Conservation (phyloP, 2,113 vertebrate species). For the Jacana jacana region DNA sequence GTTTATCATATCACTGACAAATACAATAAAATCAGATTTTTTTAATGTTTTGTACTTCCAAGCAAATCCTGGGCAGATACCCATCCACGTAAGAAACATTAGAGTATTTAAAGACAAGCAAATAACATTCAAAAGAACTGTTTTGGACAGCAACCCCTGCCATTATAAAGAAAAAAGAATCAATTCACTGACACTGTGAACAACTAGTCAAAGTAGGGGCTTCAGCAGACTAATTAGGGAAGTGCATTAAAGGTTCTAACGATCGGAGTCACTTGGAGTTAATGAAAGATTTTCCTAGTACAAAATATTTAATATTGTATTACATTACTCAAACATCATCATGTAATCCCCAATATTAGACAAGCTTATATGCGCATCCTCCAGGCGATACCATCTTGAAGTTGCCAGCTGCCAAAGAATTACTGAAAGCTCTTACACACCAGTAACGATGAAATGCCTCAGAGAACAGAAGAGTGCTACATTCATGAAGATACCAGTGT, state of each 20-base stretch:
- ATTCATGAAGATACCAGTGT: neutral
- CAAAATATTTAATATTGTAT: neutral
- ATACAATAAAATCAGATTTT: neutral
- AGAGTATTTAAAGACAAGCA: neutral
- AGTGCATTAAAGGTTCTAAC: neutral
- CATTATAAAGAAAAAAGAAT: neutral
- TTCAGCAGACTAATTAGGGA: neutral
- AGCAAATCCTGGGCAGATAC: neutral
- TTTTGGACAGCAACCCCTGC: neutral
- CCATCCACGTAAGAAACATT: neutral
- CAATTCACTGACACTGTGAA: neutral
- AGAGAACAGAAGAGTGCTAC: neutral
- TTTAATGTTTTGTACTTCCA: neutral
- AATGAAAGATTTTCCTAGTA: neutral
- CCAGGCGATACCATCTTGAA: neutral
- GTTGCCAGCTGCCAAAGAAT: neutral
- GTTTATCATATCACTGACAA: neutral
- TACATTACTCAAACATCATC: neutral
- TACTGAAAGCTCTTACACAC: neutral
- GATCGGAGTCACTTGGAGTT: neutral
- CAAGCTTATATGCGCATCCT: neutral
- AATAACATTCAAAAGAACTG: neutral
- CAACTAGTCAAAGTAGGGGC: neutral
- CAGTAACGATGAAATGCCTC: neutral
- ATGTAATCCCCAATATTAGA: neutral